Percentiles rank a stretch among this genome's conserved stretches.
Evolutionary conservation across 2,888 invertebrate genomes (phyloP).

Genomic region (Nemotelus pantherinus): DNA sequence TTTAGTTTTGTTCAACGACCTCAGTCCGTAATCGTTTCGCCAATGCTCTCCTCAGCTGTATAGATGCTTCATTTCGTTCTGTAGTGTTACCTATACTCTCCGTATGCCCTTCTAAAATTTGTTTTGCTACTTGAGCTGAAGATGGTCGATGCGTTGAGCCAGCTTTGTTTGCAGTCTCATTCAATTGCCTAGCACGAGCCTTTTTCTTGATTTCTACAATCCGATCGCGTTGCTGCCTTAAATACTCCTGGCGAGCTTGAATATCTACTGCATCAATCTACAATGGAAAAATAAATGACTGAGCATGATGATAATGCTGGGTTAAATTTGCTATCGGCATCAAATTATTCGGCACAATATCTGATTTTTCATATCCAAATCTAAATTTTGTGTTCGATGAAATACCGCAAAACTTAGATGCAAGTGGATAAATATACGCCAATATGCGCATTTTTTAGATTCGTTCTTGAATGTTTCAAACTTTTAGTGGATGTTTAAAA

Average conservation of each 20-base stretch:
- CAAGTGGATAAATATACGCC: too few species aligned
- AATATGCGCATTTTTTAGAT: too few species aligned
- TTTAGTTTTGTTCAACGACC: conserved; percentile 72
- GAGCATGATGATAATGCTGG: background rate
- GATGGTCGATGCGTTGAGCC: conserved; percentile 68
- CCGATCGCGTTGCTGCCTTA: conserved; percentile 90
- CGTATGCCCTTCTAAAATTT: conserved; percentile 69
- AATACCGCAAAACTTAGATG: too few species aligned
- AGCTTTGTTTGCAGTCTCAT: conserved; percentile 69
- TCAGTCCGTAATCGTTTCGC: conserved; percentile 87
- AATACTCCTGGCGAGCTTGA: conserved; percentile 82
- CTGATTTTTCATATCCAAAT: too few species aligned
- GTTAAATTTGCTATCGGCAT: too few species aligned
- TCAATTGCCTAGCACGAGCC: conserved; percentile 82
- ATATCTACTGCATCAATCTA: conserved; percentile 73
- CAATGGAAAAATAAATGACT: conserved; percentile 42
- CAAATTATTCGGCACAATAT: too few species aligned
- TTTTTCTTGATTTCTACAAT: conserved; percentile 88
- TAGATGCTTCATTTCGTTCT: conserved; percentile 68
- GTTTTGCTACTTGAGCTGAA: conserved; percentile 79
- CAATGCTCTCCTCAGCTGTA: conserved; percentile 84
- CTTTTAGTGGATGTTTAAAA: too few species aligned
- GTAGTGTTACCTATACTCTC: conserved; percentile 48
- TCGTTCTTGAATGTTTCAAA: too few species aligned
- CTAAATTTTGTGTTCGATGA: too few species aligned